Percentiles rank a stretch among this genome's conserved stretches.
Conservation (phyloP, 2,888 invertebrate genomes). For the Drosophila melanosoma region DNA sequence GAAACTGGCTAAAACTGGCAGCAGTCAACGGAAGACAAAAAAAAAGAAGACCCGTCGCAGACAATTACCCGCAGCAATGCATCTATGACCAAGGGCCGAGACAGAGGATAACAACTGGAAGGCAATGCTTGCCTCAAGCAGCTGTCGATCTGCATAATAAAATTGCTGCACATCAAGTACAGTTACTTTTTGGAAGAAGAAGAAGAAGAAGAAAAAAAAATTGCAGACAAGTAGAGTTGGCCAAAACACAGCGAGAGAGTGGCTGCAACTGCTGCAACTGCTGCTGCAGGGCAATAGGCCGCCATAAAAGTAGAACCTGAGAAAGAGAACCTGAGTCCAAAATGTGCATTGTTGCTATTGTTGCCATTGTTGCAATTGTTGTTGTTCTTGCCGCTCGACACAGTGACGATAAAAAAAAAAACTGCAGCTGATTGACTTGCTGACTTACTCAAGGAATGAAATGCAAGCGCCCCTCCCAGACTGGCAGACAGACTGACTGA, state of each 20-base stretch:
- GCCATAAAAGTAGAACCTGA: conserved; percentile 64
- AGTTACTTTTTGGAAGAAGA: conserved; percentile 48
- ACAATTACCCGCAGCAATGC: conserved; percentile 5
- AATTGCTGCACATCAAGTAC: conserved; percentile 64
- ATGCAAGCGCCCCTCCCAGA: conserved; percentile 23
- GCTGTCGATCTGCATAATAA: conserved; percentile 73
- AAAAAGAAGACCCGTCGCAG: conserved; percentile 1
- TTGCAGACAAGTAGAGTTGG: conserved; percentile 24
- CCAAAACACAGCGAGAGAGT: conserved; percentile 33
- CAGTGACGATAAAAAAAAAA: conserved; percentile 48
- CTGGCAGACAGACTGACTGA: conserved; percentile 9
- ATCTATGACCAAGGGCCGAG: conserved; percentile 17
- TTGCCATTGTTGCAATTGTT: conserved; percentile 3
- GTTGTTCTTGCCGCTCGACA: conserved; percentile 32
- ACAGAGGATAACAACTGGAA: conserved; percentile 27
- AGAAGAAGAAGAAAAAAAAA: conserved; percentile 6
- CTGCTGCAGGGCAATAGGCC: conserved; percentile 61
- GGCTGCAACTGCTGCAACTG: conserved; percentile 10
- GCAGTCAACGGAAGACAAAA: conserved; percentile 16
- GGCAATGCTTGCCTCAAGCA: conserved; percentile 29
- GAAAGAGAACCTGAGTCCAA: conserved; percentile 46
- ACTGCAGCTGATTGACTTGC: conserved; percentile 64
- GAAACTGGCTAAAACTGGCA: conserved; percentile 22
- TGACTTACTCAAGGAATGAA: conserved; percentile 60
- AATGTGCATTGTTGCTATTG: conserved; percentile 7